A percentile compares a stretch with the other conserved stretches of the same genome.
Evolutionary conservation across 2,797 vertebrate species (phyloP).

Genomic region (Tragelaphus oryx): DNA sequence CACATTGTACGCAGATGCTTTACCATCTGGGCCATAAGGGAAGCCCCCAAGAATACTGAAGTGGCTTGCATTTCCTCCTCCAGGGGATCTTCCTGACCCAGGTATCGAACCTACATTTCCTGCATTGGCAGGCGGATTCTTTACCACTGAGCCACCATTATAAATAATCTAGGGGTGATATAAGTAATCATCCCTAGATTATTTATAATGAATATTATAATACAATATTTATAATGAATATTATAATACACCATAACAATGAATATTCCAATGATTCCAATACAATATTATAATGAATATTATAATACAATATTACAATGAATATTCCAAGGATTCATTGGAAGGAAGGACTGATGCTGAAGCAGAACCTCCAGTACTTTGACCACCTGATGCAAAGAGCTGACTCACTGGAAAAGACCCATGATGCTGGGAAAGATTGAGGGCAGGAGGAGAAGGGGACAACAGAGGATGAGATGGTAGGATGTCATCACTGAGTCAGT

Average conservation of each 20-base stretch:
- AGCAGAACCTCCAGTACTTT: neutral
- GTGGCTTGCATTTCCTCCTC: neutral
- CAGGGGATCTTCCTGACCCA: neutral
- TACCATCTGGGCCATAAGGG: too few relatives aligned
- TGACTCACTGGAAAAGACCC: neutral
- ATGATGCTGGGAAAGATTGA: neutral
- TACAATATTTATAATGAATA: too few relatives aligned
- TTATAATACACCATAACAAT: too few relatives aligned
- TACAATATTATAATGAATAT: too few relatives aligned
- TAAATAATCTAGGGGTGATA: neutral
- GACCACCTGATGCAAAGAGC: neutral
- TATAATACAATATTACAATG: neutral
- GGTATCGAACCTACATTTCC: neutral
- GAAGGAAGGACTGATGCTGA: neutral
- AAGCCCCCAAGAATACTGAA: neutral
- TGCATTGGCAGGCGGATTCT: neutral
- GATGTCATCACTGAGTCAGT: neutral
- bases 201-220: too few relatives aligned
- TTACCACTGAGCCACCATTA: neutral
- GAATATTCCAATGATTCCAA: too few relatives aligned
- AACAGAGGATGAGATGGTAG: neutral
- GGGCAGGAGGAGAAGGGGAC: neutral
- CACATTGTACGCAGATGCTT: too few relatives aligned
- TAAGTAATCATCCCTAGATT: too few relatives aligned
- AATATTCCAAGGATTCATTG: neutral